phyloP scores from a whole-genome alignment of 2,113 vertebrate species.

The Colistium nudipinnis region DNA sequence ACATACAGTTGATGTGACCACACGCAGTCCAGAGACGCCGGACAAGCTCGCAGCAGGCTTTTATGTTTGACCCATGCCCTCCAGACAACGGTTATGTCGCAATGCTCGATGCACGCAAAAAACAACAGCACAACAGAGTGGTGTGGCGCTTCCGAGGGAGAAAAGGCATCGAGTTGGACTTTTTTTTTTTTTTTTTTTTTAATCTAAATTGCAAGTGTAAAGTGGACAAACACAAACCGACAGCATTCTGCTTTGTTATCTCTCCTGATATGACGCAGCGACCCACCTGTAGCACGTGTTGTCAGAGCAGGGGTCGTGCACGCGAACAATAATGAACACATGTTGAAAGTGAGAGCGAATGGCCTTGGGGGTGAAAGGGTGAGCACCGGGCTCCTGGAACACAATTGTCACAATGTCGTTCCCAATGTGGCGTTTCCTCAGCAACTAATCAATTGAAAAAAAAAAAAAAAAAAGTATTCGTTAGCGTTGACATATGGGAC shows the following conservation, averaged over 20 bases:
- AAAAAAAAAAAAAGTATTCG: conserved; percentile 19
- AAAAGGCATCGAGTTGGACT: neutral
- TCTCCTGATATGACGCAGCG: neutral
- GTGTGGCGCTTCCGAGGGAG: conserved; percentile 43
- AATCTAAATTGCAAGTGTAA: conserved; percentile 9
- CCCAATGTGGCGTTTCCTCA: conserved; percentile 95
- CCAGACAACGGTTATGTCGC: conserved; percentile 64
- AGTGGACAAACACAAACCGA: neutral
- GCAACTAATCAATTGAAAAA: conserved; percentile 78
- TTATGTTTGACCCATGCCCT: conserved; percentile 61
- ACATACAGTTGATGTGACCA: conserved; percentile 3
- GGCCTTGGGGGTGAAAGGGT: conserved; percentile 94
- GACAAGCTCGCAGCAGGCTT: conserved; percentile 44
- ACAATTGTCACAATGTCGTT: conserved; percentile 98
- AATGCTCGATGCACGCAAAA: conserved; percentile 57
- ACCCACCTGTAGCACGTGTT: conserved; percentile 94
- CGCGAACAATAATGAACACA: conserved; percentile 92
- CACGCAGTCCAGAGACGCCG: neutral
- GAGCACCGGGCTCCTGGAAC: conserved; percentile 95
- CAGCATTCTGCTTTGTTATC: neutral
- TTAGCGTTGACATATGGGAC: neutral
- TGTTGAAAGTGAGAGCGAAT: conserved; percentile 97
- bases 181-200: too few species aligned
- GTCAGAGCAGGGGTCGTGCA: conserved; percentile 90
- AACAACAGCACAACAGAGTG: conserved; percentile 24